Percentiles rank a stretch among this genome's conserved stretches.
phyloP scores from a whole-genome alignment of 2,888 invertebrate species.

The Apamea monoglypha region DNA sequence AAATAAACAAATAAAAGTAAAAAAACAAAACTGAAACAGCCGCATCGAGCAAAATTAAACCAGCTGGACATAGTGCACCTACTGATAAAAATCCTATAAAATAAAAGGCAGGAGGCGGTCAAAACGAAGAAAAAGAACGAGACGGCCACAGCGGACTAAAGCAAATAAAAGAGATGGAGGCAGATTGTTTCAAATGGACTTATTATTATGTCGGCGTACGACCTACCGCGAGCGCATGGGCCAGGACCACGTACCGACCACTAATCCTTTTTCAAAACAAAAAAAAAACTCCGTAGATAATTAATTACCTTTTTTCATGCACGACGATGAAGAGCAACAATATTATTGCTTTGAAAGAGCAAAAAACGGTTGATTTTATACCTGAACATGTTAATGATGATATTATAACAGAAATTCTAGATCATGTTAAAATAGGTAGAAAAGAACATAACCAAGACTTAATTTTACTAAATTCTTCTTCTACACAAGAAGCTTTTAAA shows the following conservation, averaged over 20 bases:
- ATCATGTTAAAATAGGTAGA: background rate
- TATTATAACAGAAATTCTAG: slow-evolving; percentile 5
- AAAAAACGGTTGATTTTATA: background rate
- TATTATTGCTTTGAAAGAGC: background rate
- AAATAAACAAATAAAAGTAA: slow-evolving; percentile 24
- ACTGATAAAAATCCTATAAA: slow-evolving; percentile 71
- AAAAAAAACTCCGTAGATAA: slow-evolving; percentile 46
- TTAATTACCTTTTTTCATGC: slow-evolving; percentile 51
- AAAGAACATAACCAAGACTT: background rate
- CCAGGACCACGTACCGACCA: slow-evolving; percentile 54
- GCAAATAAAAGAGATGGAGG: slow-evolving; percentile 77
- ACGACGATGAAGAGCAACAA: slow-evolving; percentile 20
- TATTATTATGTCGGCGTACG: slow-evolving; percentile 78
- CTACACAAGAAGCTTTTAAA: background rate
- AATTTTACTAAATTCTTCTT: background rate
- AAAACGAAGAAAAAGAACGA: slow-evolving; percentile 71
- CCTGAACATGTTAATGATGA: background rate
- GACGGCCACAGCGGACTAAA: slow-evolving; percentile 72
- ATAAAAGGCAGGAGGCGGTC: slow-evolving; percentile 70
- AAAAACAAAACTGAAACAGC: slow-evolving; percentile 43
- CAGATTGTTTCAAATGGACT: slow-evolving; percentile 83
- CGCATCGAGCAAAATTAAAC: slow-evolving; percentile 64
- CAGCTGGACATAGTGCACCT: slow-evolving; percentile 53
- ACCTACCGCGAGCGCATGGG: slow-evolving; percentile 76
- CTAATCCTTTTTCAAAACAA: slow-evolving; percentile 55